phyloP scores from a whole-genome alignment of 2,888 invertebrate genomes.

The Drosophila parthenogenetica region DNA sequence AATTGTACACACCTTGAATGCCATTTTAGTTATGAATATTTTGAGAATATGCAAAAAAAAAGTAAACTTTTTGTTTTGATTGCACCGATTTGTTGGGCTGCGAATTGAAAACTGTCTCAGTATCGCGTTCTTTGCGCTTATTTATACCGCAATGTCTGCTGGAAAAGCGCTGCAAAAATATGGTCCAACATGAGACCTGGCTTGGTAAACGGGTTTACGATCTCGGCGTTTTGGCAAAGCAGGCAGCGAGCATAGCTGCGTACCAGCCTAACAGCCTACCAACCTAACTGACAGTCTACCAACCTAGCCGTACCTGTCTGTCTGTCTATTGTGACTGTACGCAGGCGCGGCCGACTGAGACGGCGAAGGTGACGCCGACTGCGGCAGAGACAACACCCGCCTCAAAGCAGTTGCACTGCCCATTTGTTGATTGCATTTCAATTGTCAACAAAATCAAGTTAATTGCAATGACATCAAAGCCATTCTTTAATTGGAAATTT shows the following conservation, averaged over 20 bases:
- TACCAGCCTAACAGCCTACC: constrained; percentile 5
- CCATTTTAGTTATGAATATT: constrained; percentile 56
- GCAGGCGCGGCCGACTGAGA: constrained; percentile 63
- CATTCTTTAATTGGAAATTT: constrained; percentile 72
- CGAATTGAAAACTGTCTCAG: constrained; percentile 74
- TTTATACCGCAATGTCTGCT: constrained; percentile 65
- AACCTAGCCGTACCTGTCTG: neutral
- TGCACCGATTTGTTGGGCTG: constrained; percentile 49
- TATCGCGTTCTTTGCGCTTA: constrained; percentile 72
- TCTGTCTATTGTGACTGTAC: constrained; percentile 51
- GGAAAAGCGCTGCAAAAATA: constrained; percentile 53
- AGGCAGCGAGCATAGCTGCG: constrained; percentile 16
- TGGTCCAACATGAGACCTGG: constrained; percentile 48
- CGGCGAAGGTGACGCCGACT: neutral
- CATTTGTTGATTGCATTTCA: constrained; percentile 56
- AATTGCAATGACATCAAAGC: constrained; percentile 51
- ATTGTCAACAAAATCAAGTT: constrained; percentile 43
- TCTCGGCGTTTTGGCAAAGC: constrained; percentile 32
- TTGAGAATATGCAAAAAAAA: constrained; percentile 45
- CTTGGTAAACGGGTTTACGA: constrained; percentile 64
- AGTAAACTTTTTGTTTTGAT: constrained; percentile 19
- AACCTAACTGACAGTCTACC: constrained; percentile 7
- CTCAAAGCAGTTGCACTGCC: constrained; percentile 45
- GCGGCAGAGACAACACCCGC: constrained; percentile 39
- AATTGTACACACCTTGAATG: constrained; percentile 78